phyloP scores from a whole-genome alignment of 2,888 invertebrate genomes.

The Drosophila lutescens region DNA sequence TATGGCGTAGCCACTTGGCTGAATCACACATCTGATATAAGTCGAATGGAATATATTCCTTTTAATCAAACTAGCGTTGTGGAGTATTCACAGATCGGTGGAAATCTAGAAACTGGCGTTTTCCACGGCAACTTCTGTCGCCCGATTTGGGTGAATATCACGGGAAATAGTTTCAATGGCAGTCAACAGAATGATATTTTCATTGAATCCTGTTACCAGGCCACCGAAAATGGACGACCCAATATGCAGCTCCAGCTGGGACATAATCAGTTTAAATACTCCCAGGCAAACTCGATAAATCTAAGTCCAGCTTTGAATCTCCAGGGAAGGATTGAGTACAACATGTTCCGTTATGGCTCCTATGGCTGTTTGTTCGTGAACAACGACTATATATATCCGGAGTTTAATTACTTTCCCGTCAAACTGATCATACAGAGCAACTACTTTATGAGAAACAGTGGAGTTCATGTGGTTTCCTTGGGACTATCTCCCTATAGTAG shows the following conservation, averaged over 20 bases:
- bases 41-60: constrained; percentile 89
- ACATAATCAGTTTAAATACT: constrained; percentile 92
- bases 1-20: constrained; percentile 96
- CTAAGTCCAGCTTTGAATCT: constrained; percentile 93
- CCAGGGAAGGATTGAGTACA: constrained; percentile 92
- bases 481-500: constrained; percentile 95
- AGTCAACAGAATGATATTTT: constrained; percentile 92
- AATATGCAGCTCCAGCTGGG: constrained; percentile 90
- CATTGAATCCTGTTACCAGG: constrained; percentile 92
- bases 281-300: constrained; percentile 90
- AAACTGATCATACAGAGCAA: constrained; percentile 92
- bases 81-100: constrained; percentile 93
- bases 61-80: constrained; percentile 94
- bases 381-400: constrained; percentile 89
- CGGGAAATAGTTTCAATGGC: constrained; percentile 94
- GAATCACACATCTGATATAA: constrained; percentile 89
- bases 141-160: constrained; percentile 94
- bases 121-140: constrained; percentile 97
- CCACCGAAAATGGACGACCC: constrained; percentile 83
- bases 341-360: constrained; percentile 92
- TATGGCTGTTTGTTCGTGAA: constrained; percentile 94
- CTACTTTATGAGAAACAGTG: constrained; percentile 94
- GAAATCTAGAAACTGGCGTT: constrained; percentile 94
- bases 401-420: constrained; percentile 90
- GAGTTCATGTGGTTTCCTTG: constrained; percentile 93